Percentiles rank a stretch among this genome's conserved stretches.
phyloP scores from a whole-genome alignment of 2,888 invertebrate species.

The Xylota sylvarum region DNA sequence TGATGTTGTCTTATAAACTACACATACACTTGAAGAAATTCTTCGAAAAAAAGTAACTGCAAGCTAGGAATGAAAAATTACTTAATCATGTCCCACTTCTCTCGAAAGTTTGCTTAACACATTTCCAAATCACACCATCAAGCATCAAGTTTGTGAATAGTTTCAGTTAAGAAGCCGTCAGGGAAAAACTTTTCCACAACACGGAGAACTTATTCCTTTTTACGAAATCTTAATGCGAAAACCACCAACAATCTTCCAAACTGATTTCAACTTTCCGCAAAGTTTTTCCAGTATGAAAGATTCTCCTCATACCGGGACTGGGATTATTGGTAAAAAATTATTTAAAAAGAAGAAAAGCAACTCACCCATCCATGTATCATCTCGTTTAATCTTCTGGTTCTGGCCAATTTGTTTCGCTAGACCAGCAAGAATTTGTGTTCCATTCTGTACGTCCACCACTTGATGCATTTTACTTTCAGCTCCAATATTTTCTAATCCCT shows the following conservation, averaged over 20 bases:
- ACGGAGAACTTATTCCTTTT: neutral
- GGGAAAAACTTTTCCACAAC: too few species aligned
- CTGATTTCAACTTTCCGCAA: neutral
- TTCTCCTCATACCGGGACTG: neutral
- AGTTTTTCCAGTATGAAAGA: neutral
- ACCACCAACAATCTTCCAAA: neutral
- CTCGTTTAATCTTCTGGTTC: constrained; percentile 83
- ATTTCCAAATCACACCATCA: too few species aligned
- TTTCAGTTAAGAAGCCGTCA: too few species aligned
- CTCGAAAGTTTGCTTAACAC: too few species aligned
- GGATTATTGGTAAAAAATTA: too few species aligned
- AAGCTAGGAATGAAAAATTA: too few species aligned
- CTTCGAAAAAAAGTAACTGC: too few species aligned
- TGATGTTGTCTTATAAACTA: too few species aligned
- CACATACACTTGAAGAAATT: too few species aligned
- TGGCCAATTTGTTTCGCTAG: constrained; percentile 81
- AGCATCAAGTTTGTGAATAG: too few species aligned
- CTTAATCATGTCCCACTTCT: too few species aligned
- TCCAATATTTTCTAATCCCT: constrained; percentile 81
- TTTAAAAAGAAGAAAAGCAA: neutral
- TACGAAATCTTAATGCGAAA: neutral
- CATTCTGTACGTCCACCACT: constrained; percentile 82
- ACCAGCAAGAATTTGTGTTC: constrained; percentile 82
- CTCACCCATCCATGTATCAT: constrained; percentile 83
- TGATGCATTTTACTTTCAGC: constrained; percentile 83